Evolutionary conservation across 2,113 vertebrate genomes (phyloP).

Genomic region (Oncorhynchus nerka): DNA sequence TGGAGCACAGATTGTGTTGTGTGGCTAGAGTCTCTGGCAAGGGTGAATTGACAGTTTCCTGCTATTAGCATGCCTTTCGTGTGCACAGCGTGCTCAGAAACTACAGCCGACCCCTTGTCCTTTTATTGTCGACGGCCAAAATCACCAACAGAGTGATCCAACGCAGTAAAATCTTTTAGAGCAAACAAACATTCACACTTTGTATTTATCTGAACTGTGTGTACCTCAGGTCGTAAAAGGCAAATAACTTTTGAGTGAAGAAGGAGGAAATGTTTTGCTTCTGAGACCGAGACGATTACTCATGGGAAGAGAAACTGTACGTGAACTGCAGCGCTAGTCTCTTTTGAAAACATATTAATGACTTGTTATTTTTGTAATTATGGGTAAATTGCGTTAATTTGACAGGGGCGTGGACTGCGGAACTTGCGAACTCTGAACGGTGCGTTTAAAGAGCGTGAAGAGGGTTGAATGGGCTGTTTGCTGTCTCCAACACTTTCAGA

Average conservation of each 20-base stretch:
- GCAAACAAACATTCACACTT: slow-evolving; percentile 32
- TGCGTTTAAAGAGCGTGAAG: no score
- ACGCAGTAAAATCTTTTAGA: slow-evolving; percentile 6
- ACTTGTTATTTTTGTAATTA: slow-evolving; percentile 55
- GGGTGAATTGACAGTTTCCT: background rate
- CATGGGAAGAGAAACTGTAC: slow-evolving; percentile 35
- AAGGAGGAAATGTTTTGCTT: background rate
- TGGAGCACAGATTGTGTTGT: no score
- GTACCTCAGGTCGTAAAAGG: background rate
- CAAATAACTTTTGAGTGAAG: slow-evolving; percentile 9
- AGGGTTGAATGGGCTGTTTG: no score
- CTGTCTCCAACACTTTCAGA: slow-evolving; percentile 8
- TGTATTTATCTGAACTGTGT: slow-evolving; percentile 13
- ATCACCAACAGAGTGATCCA: slow-evolving; percentile 6
- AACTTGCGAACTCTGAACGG: slow-evolving; percentile 35
- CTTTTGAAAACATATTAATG: slow-evolving; percentile 31
- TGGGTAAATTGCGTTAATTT: slow-evolving; percentile 39
- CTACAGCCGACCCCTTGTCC: slow-evolving; percentile 19
- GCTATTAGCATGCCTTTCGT: slow-evolving; percentile 25
- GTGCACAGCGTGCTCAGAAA: slow-evolving; percentile 7
- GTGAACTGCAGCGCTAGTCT: slow-evolving; percentile 12
- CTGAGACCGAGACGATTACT: slow-evolving; percentile 26
- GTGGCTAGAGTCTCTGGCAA: background rate
- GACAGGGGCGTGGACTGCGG: slow-evolving; percentile 28
- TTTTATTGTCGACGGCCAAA: slow-evolving; percentile 23